phyloP scores from a whole-genome alignment of 2,888 invertebrate species.

The Tetramorium bicarinatum region DNA sequence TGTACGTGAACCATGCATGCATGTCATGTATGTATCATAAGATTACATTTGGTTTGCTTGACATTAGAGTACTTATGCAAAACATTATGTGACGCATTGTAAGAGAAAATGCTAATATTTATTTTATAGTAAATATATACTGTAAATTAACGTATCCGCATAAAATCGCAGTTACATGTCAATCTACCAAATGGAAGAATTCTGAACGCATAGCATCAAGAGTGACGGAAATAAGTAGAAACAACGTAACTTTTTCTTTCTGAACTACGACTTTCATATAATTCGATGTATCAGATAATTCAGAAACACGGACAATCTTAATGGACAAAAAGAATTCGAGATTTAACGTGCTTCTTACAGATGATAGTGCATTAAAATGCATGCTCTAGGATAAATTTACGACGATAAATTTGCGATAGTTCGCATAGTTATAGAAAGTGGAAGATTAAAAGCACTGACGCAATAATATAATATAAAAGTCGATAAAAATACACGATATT shows the following conservation, averaged over 20 bases:
- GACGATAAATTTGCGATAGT: neutral
- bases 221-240: slow-evolving; percentile 23
- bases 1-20: slow-evolving; percentile 17
- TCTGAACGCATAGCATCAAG: slow-evolving; percentile 47
- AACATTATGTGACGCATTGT: neutral
- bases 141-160: slow-evolving; percentile 45
- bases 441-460: slow-evolving; percentile 8
- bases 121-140: slow-evolving; percentile 7
- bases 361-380: slow-evolving; percentile 14
- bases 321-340: slow-evolving; percentile 19
- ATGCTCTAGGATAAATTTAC: neutral
- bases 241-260: slow-evolving; percentile 27
- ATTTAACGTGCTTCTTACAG: slow-evolving; percentile 9
- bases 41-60: neutral
- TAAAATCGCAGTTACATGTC: slow-evolving; percentile 51
- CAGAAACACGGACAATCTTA: neutral
- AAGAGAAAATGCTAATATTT: slow-evolving; percentile 9
- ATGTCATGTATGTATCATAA: neutral
- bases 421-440: slow-evolving; percentile 7
- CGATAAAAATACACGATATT: slow-evolving; percentile 44
- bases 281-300: slow-evolving; percentile 30
- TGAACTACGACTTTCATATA: slow-evolving; percentile 34
- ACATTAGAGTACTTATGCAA: slow-evolving; percentile 22
- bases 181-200: slow-evolving; percentile 62
- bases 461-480: slow-evolving; percentile 32